These are phyloP conservation scores for Gephyroberyx darwinii DNA, from an alignment of 2,797 vertebrate species.

Conservation along the genomic window DNA sequence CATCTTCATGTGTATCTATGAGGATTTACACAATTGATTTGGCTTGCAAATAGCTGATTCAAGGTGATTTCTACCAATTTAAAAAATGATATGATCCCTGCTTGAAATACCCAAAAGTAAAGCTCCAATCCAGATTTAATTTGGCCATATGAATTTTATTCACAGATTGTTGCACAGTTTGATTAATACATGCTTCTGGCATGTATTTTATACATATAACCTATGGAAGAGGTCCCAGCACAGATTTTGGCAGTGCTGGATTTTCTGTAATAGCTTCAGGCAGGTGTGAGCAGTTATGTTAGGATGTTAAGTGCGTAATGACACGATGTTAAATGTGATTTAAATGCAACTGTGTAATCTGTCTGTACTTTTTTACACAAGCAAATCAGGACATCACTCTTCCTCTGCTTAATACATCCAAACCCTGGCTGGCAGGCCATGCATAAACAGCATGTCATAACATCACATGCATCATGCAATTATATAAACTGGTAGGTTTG, in stretches of 20 bases:
- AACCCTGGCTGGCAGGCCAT: not conserved
- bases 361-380: not conserved
- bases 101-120: not conserved
- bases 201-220: too few species aligned
- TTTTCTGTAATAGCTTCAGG: not conserved
- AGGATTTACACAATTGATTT: too few species aligned
- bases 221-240: too few species aligned
- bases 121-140: too few species aligned
- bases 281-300: slow-evolving; percentile 14
- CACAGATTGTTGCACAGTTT: not conserved
- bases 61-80: too few species aligned
- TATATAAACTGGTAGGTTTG: slow-evolving; percentile 33
- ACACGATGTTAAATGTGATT: slow-evolving; percentile 8
- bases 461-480: slow-evolving; percentile 9
- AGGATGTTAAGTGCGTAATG: slow-evolving; percentile 3
- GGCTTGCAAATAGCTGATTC: too few species aligned
- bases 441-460: not conserved
- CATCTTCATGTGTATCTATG: too few species aligned
- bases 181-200: not conserved
- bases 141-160: too few species aligned
- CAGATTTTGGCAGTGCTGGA: too few species aligned
- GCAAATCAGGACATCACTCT: not conserved
- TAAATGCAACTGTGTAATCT: not conserved
- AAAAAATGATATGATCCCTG: too few species aligned
- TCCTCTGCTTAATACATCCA: slow-evolving; percentile 12